Evolutionary conservation across 2,113 vertebrate species (phyloP), one percentile per base, ranked within the genome.

Genomic region (Capra hircus): DNA sequence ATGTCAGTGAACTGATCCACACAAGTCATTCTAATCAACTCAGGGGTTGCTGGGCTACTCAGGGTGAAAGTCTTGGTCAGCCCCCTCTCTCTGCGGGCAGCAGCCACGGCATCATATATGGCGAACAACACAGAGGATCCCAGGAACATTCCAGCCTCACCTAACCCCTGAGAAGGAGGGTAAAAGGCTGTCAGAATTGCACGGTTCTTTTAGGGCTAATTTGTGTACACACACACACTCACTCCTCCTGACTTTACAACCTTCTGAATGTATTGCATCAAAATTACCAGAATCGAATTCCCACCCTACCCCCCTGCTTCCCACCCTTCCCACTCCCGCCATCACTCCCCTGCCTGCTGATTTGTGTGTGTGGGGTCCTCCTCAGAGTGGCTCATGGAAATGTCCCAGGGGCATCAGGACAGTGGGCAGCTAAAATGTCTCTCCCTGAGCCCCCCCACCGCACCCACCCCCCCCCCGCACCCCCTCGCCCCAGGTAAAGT

Each of bases 41-140:
- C 99, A 0, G 99, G 98, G 1, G 99, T 99, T 16, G 99, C 98
- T 0, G 99, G 99, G 96, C 99, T 99, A 96, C 28, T 89, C 21
- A 98, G 25, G 30, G 55, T 15, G 93, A 97, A 84, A 30, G 23
- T 50, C 67, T 74, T 45, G 16, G 87, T n/a, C 50, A 97, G 43
- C 0, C 89, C 88, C 11, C 98, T 99, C 57, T 99, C 98, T 0
- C 95, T 98, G 33, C 98, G 97, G 28, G 99, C 99, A 3, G 99
- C 98, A 1, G 98, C 90, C 87, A 99, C 98, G 0, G 99, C 99
- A 7, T 99, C 99, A 89, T 98, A 98, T 87, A 99, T 99, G 92
- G 99, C 99, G 13, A 99, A 99, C 96, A 99, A 99, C 45, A 99
- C 99, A 0, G 99, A 98, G 52, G 98, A 99, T 19, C 99, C 99